Evolutionary conservation across 53 echinoderm and acorn worm genomes (phyloP).

Genomic region (Crossaster papposus): DNA sequence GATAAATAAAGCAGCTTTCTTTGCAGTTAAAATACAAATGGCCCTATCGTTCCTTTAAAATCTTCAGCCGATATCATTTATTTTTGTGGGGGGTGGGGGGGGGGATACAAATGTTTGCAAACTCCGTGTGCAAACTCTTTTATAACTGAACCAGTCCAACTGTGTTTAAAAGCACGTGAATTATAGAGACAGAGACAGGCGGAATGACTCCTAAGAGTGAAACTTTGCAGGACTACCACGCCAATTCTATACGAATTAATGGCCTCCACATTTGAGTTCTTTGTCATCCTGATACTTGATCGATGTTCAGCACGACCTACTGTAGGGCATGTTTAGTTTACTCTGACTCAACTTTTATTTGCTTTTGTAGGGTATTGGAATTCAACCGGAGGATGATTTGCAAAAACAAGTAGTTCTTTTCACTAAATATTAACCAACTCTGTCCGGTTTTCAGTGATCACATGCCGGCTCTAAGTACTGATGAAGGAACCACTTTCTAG

Average conservation of each 20-base stretch:
- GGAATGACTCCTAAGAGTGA: no score
- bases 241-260: conserved; percentile 5
- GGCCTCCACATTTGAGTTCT: background rate
- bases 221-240: background rate
- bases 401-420: conserved; percentile 7
- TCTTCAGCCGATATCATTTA: no score
- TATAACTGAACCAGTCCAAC: no score
- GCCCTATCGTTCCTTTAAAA: no score
- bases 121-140: no score
- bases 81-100: no score
- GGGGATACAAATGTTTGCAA: no score
- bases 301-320: conserved; percentile 1
- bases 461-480: background rate
- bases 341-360: conserved; percentile 7
- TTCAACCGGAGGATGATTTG: conserved; percentile 5
- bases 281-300: conserved; percentile 38
- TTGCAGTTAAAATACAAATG: no score
- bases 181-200: no score
- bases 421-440: background rate
- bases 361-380: background rate
- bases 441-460: conserved; percentile 11
- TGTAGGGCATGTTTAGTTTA: background rate
- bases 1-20: no score
- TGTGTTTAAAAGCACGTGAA: no score
- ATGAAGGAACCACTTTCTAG: conserved; percentile 7